Evolutionary conservation across 2,797 vertebrate genomes (phyloP), one percentile per base, ranked within the genome.

Genomic region (Hipposideros larvatus): DNA sequence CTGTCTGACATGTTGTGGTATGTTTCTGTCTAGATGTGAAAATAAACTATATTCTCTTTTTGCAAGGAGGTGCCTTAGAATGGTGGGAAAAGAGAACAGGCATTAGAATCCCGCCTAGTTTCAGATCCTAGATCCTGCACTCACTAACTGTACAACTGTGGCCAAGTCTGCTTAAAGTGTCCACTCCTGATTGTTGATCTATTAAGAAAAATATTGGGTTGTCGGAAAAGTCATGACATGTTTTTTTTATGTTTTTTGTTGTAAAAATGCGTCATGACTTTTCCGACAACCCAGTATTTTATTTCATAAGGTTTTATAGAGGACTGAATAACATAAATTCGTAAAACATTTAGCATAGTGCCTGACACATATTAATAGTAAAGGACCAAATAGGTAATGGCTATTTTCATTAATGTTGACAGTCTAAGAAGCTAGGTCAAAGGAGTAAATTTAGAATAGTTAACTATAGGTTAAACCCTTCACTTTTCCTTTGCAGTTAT

Each of bases 11-110:
- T 71, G 46, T n/a, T 34, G 24, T 73, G 28, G 34, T 65, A 74
- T 43, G 26, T 80, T 73, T 90, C 22, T 65, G 8, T 90, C 37
- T 48, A 83, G 73, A 70, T 90, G 11, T 51, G 53, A 91, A 77
- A 78, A 55, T 78, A 43, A 94, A 87, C 18, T 90, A n/a, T 65
- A 26, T 87, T 86, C 37, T n/a, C 24, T 74, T 79, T 79, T 87
- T 80, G 57, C 79, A 61, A 68, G 79, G 51, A 91, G 31, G 28
- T 55, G 63, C 31, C 51, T 24, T 41, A 5, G 13, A 90, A 59
- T 31, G 43, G 21, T 92, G 7, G n/a, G 75, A n/a, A 37, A 77
- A 61, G 34, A 92, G 24, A 86, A 74, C 4, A 75, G 77, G 11
- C 34, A 59, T 83, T 83, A 83, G 70, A 77, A 61, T 53, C 34